These are phyloP conservation scores for Nematolebias whitei DNA, from an alignment of 2,113 vertebrate species.

Conservation along the genomic window DNA sequence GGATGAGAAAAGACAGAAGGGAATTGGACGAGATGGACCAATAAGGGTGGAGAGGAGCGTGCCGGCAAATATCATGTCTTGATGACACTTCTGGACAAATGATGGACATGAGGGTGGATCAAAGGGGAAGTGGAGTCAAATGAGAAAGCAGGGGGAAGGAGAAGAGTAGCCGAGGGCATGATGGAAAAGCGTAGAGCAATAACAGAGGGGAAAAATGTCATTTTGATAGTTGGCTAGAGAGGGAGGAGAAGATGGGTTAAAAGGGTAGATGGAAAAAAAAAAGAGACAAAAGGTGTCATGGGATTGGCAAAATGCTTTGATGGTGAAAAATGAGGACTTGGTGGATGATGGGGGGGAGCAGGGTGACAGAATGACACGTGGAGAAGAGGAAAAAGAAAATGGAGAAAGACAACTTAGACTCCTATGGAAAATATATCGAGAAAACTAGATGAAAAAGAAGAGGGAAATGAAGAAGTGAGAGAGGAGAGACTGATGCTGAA, in stretches of 20 bases:
- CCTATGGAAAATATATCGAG: neutral
- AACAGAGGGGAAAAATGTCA: conserved; percentile 29
- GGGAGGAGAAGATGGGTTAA: neutral
- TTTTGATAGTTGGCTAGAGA: conserved; percentile 22
- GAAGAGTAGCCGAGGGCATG: neutral
- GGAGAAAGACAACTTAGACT: neutral
- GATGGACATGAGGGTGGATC: conserved; percentile 39
- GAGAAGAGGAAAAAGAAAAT: conserved; percentile 8
- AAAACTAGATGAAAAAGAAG: neutral
- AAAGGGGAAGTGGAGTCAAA: conserved; percentile 19
- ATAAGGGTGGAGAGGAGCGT: conserved; percentile 11
- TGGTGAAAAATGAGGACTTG: conserved; percentile 49
- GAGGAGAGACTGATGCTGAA: conserved; percentile 19
- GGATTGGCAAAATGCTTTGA: conserved; percentile 18
- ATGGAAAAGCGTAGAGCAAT: conserved; percentile 29
- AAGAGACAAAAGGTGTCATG: conserved; percentile 5
- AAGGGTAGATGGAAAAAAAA: conserved; percentile 2
- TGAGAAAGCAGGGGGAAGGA: conserved; percentile 18
- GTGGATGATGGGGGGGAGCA: conserved; percentile 15
- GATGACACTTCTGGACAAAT: conserved; percentile 7
- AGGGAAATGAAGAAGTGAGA: neutral
- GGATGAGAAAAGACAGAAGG: conserved; percentile 25
- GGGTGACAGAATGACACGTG: conserved; percentile 3
- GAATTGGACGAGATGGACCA: conserved; percentile 19
- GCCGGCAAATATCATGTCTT: neutral